These are phyloP conservation scores for Panulirus ornatus DNA, from an alignment of 1,140 invertebrate genomes.

Conservation along the genomic window DNA sequence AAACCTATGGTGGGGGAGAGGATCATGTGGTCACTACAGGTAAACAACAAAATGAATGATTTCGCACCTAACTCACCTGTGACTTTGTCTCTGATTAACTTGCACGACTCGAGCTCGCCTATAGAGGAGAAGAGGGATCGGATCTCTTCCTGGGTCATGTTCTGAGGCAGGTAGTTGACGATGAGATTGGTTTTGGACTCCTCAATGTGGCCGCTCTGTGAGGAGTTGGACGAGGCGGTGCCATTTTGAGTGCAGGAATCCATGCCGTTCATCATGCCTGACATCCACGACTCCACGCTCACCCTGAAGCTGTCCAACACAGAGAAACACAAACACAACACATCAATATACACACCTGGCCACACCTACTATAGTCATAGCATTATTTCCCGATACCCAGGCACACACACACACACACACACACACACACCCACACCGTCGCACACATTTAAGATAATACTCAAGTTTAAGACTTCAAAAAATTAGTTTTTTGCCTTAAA, in stretches of 20 bases:
- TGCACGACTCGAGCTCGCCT: conserved; percentile 99
- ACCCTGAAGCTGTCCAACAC: conserved; percentile 66
- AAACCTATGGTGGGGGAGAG: too few species aligned
- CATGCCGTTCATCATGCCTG: conserved; percentile 75
- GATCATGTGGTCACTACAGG: too few species aligned
- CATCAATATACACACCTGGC: neutral
- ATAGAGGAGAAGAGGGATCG: conserved; percentile 97
- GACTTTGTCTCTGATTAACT: conserved; percentile 98
- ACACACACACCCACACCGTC: too few species aligned
- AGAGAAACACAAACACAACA: neutral
- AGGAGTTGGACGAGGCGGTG: conserved; percentile 74
- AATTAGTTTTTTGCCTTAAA: too few species aligned
- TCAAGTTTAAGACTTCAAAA: too few species aligned
- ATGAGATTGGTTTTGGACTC: conserved; percentile 99
- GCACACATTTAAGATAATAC: too few species aligned
- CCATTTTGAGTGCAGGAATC: conserved; percentile 74
- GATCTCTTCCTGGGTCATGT: conserved; percentile 99
- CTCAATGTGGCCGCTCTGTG: conserved; percentile 81
- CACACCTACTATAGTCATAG: too few species aligned
- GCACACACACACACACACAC: too few species aligned
- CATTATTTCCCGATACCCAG: too few species aligned
- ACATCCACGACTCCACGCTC: conserved; percentile 74
- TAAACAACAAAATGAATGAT: conserved; percentile 13
- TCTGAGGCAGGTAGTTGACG: conserved; percentile 99
- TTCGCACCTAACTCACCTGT: conserved; percentile 84